Conservation (phyloP, 2,797 vertebrate species). For the Hippocampus kuda region DNA sequence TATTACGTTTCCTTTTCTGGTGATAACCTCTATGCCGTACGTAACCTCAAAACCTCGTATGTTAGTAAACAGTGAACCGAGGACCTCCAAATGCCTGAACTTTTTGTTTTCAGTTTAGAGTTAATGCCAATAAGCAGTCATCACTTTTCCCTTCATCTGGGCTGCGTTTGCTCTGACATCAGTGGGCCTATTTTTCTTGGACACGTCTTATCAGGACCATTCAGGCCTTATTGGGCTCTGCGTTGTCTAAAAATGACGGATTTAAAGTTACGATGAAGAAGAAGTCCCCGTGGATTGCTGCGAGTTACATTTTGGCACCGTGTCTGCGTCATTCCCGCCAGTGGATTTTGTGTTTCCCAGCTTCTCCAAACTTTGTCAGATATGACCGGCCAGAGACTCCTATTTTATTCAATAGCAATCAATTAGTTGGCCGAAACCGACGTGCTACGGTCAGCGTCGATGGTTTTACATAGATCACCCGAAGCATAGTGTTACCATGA, state of each 20-base stretch:
- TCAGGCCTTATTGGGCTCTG: constrained; percentile 29
- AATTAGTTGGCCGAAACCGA: constrained; percentile 15
- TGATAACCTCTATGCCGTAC: no score
- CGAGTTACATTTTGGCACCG: constrained; percentile 43
- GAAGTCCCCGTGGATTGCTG: constrained; percentile 37
- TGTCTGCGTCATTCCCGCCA: constrained; percentile 27
- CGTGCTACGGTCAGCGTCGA: background rate
- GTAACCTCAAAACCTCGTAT: no score
- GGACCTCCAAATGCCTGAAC: no score
- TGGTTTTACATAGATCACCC: background rate
- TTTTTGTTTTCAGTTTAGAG: background rate
- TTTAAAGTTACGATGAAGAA: constrained; percentile 33
- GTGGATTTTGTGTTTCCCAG: constrained; percentile 28
- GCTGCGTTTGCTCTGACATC: constrained; percentile 44
- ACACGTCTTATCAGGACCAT: constrained; percentile 43
- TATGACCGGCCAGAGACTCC: constrained; percentile 11
- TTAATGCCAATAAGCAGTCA: constrained; percentile 42
- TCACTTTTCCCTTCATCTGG: constrained; percentile 35
- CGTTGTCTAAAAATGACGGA: constrained; percentile 45
- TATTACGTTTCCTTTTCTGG: no score
- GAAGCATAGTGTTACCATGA: background rate
- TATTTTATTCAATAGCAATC: constrained; percentile 35
- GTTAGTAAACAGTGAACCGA: no score
- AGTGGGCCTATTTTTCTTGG: constrained; percentile 51
- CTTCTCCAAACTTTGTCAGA: constrained; percentile 23